Evolutionary conservation across 2,888 invertebrate genomes (phyloP), one percentile per base, ranked within the genome.

Genomic region (Parapristionchus giblindavisi): DNA sequence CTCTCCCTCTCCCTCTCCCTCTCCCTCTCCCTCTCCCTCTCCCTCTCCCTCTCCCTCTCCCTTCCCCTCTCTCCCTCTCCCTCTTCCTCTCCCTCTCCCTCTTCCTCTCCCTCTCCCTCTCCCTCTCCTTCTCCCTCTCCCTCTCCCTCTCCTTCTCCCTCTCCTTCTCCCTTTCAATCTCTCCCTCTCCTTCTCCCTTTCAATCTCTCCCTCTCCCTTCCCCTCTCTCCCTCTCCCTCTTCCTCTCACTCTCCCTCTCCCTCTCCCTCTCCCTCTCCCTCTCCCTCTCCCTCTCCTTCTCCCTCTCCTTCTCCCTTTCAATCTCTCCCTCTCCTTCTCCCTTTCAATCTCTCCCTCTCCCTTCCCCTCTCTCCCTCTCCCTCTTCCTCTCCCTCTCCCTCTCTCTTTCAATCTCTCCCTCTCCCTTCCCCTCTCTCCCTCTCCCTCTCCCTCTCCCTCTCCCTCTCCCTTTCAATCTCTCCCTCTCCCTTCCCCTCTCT

Each of bases 381-480:
- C 8, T 36, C 27, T 29, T 38, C 38, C 61, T 36, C 21, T 38
- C 17, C 21, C 8, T 56, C n/a, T 32, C 27, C 29, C 29, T 4
- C 56, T 4, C 29, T n/a, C n/a, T n/a, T n/a, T n/a, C n/a, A n/a
- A n/a, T n/a, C n/a, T 65, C 43, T 40, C 43, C 63, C 63, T 58
- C 58, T 58, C 58, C 38, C 60, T n/a, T n/a, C n/a, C n/a, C n/a
- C 29, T 11, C 63, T 27, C 8, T 36, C 27, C 40, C 61, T 61
- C 61, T 36, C 21, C 61, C 17, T 29, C 8, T 56, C n/a, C 56
- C 27, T 27, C 29, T 4, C 56, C 4, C 29, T n/a, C n/a, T n/a
- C n/a, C n/a, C n/a, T n/a, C n/a, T n/a, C n/a, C n/a, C n/a, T n/a
- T n/a, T n/a, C n/a, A n/a, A n/a, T n/a, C n/a, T 65, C 43, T 40